These are phyloP conservation scores for Apotomis betuletana DNA, from an alignment of 2,888 invertebrate genomes.

Conservation along the genomic window DNA sequence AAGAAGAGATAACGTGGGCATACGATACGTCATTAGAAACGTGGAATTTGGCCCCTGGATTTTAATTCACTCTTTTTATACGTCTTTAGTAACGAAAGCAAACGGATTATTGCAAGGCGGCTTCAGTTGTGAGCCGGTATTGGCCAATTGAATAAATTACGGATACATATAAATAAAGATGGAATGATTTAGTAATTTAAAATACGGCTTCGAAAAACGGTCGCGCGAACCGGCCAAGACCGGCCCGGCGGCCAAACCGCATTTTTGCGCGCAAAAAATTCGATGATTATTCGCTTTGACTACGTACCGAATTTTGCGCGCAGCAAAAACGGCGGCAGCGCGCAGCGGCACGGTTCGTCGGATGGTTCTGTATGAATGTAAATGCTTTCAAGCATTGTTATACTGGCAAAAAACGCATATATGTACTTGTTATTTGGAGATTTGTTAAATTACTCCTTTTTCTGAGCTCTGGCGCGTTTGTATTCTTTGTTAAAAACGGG, in stretches of 20 bases:
- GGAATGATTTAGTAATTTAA: conserved; percentile 22
- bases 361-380: conserved; percentile 24
- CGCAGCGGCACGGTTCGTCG: background rate
- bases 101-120: background rate
- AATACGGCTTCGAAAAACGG: conserved; percentile 27
- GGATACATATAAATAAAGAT: conserved; percentile 20
- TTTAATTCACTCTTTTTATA: too few relatives aligned
- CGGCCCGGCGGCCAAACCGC: conserved; percentile 54
- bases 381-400: background rate
- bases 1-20: too few relatives aligned
- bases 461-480: too few relatives aligned
- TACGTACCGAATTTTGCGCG: conserved; percentile 36
- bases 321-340: conserved; percentile 29
- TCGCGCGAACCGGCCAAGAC: conserved; percentile 46
- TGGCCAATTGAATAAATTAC: conserved; percentile 4
- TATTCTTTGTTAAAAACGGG: too few relatives aligned
- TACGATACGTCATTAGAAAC: too few relatives aligned
- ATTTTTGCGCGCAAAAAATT: conserved; percentile 64
- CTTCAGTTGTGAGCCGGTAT: background rate
- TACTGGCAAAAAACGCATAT: background rate
- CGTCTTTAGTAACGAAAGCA: too few relatives aligned
- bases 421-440: background rate
- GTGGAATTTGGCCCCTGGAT: too few relatives aligned
- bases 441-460: background rate
- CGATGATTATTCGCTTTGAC: conserved; percentile 43